Evolutionary conservation across 2,113 vertebrate species (phyloP).

Genomic region (Eupsittula cactorum): DNA sequence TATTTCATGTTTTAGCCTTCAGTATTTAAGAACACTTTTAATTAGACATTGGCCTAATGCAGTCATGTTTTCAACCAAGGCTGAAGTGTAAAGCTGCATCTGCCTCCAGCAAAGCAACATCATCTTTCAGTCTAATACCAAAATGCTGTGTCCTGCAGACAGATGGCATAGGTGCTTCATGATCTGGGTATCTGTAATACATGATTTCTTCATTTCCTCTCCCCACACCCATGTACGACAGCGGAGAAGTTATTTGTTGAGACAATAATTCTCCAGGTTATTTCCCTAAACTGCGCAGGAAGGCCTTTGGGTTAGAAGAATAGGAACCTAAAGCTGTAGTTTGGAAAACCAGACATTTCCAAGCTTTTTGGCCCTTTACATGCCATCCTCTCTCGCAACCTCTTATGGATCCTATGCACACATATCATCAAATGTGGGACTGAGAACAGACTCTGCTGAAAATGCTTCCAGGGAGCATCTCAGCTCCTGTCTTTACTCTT

Average conservation of each 20-base stretch:
- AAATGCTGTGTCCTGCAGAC: not conserved
- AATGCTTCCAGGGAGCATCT: not conserved
- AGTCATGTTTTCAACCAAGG: not conserved
- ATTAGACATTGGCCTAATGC: not conserved
- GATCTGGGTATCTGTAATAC: not conserved
- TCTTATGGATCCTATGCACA: not conserved
- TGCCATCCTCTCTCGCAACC: not conserved
- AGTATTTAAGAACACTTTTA: not conserved
- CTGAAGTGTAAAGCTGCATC: not conserved
- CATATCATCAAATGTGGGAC: accelerated
- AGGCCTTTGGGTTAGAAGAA: not conserved
- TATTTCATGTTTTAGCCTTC: not conserved
- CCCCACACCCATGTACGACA: too few relatives aligned
- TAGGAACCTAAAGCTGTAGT: not conserved
- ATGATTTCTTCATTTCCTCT: not conserved
- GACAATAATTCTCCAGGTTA: not conserved
- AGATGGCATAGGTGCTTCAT: not conserved
- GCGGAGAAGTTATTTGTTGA: not conserved
- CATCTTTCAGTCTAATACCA: not conserved
- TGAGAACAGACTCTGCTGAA: not conserved
- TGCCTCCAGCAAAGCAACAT: not conserved
- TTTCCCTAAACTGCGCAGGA: not conserved
- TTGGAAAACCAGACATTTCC: accelerated
- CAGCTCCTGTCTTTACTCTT: not conserved
- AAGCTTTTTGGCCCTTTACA: not conserved